Conservation (phyloP, 2,797 vertebrate genomes). For the Tragelaphus oryx region DNA sequence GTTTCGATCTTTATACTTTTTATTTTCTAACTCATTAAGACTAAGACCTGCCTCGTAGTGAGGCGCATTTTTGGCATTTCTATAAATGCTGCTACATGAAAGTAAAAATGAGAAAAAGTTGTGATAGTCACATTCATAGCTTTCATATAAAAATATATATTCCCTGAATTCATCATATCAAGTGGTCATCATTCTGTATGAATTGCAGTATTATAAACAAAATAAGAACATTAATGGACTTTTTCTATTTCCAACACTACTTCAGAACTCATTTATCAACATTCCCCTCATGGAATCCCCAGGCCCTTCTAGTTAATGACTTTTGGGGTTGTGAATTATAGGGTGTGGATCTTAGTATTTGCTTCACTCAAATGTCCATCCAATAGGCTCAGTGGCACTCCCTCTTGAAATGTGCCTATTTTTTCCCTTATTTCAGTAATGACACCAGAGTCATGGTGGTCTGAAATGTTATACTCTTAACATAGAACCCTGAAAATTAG, state of each 20-base stretch:
- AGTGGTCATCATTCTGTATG: conserved; percentile 75
- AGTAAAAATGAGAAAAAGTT: conserved; percentile 82
- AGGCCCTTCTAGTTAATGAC: conserved; percentile 73
- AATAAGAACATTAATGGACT: conserved; percentile 17
- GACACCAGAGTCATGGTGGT: conserved; percentile 34
- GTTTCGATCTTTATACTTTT: conserved; percentile 64
- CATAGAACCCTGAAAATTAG: conserved; percentile 33
- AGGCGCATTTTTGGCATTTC: conserved; percentile 83
- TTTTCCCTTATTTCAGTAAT: conserved; percentile 58
- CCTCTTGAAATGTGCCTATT: background rate
- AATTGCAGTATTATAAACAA: conserved; percentile 72
- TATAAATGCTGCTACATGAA: conserved; percentile 81
- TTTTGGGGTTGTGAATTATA: conserved; percentile 66
- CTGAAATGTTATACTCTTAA: conserved; percentile 53
- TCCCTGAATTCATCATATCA: conserved; percentile 86
- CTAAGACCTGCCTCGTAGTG: conserved; percentile 79
- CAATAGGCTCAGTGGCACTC: background rate
- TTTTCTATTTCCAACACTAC: conserved; percentile 52
- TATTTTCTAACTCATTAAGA: conserved; percentile 76
- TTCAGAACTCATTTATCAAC: conserved; percentile 63
- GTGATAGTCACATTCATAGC: conserved; percentile 81
- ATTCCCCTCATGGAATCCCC: conserved; percentile 59
- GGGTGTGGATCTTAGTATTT: conserved; percentile 62
- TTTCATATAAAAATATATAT: conserved; percentile 85
- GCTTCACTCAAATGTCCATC: conserved; percentile 58